These are phyloP conservation scores for Dendronephthya gigantea DNA, from an alignment of 64 coral and sea anemone species.

Conservation along the genomic window DNA sequence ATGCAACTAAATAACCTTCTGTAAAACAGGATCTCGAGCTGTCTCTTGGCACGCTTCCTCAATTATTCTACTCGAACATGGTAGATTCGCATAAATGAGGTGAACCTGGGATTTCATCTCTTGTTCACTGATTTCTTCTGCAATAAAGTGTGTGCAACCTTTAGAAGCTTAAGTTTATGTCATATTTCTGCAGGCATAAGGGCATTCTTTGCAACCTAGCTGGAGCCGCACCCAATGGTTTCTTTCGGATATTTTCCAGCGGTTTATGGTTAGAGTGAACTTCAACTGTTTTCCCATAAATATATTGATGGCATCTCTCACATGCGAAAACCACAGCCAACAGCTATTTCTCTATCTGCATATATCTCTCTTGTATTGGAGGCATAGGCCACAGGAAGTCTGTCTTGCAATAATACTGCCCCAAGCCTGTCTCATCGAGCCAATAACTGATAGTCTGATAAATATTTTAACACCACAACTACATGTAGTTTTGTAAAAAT, in stretches of 20 bases:
- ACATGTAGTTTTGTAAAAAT: too few relatives aligned
- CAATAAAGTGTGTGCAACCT: not conserved
- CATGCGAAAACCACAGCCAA: not conserved
- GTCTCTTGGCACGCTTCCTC: not conserved
- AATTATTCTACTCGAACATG: not conserved
- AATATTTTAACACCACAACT: too few relatives aligned
- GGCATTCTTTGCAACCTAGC: not conserved
- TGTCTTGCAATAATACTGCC: not conserved
- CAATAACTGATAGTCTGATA: too few relatives aligned
- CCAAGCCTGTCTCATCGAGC: not conserved
- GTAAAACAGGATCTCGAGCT: not conserved
- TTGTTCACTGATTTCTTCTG: not conserved
- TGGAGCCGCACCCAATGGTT: not conserved
- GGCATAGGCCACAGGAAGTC: not conserved
- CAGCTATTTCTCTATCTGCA: not conserved
- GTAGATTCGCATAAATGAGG: not conserved
- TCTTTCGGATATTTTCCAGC: not conserved
- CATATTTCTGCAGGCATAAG: not conserved
- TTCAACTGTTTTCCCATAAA: not conserved
- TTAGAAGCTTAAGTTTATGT: not conserved
- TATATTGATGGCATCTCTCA: not conserved
- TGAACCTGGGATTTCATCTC: not conserved
- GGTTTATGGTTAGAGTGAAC: not conserved
- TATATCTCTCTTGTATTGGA: not conserved
- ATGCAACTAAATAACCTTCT: not conserved